phyloP scores from a whole-genome alignment of 2,797 vertebrate genomes.

The Galagoides demidoff region DNA sequence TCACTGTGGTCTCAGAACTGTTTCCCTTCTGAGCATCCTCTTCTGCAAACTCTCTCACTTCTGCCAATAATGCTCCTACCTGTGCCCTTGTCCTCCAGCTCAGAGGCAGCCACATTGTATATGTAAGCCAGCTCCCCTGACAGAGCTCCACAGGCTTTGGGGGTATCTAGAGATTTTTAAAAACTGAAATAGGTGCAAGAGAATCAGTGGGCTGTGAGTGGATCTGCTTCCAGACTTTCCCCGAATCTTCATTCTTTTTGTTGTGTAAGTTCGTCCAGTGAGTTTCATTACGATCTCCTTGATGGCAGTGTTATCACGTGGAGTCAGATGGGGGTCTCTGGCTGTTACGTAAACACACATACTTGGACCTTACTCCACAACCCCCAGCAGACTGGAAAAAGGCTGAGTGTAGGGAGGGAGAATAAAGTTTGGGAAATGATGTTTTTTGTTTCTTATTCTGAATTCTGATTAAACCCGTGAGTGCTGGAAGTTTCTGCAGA shows the following conservation, averaged over 20 bases:
- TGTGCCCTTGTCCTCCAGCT: neutral
- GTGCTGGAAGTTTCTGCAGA: neutral
- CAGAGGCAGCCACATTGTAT: neutral
- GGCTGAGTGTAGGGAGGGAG: neutral
- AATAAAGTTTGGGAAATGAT: neutral
- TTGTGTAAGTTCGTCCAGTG: neutral
- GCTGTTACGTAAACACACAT: neutral
- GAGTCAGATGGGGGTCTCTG: neutral
- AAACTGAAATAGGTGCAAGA: neutral
- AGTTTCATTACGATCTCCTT: neutral
- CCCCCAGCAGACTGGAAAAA: neutral
- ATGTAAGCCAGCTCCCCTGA: neutral
- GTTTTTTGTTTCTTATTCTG: neutral
- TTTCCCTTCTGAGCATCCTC: constrained; percentile 12
- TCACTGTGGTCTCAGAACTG: neutral
- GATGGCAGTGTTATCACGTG: neutral
- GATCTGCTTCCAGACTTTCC: neutral
- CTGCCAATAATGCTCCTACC: neutral
- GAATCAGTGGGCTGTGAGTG: neutral
- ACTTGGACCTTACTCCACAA: neutral
- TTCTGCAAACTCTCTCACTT: neutral
- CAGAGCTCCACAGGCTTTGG: neutral
- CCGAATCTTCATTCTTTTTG: neutral
- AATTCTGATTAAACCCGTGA: neutral
- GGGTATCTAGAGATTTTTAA: neutral